phyloP scores from a whole-genome alignment of 2,888 invertebrate genomes.

The Temnothorax rugatulus region DNA sequence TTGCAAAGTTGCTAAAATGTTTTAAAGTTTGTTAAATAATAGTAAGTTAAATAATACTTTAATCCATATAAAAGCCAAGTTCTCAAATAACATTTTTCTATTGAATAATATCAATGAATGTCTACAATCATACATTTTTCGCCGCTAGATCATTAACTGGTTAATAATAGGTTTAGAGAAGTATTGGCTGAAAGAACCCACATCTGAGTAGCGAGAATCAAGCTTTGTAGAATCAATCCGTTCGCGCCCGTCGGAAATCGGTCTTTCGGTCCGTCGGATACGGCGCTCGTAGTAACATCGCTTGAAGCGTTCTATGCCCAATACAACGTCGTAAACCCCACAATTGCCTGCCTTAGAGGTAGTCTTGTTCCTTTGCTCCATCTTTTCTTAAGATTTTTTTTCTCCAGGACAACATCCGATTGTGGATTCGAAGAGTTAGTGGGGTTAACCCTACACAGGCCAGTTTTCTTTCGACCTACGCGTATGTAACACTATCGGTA shows the following conservation, averaged over 20 bases:
- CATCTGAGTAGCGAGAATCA: conserved; percentile 57
- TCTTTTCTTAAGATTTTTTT: conserved; percentile 67
- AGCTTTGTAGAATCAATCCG: conserved; percentile 47
- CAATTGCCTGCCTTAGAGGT: conserved; percentile 78
- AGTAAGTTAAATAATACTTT: not conserved
- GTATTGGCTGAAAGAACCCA: conserved; percentile 52
- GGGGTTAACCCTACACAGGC: conserved; percentile 79
- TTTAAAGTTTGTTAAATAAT: conserved; percentile 1
- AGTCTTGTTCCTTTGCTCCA: conserved; percentile 74
- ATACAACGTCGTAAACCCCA: conserved; percentile 72
- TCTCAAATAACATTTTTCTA: not conserved
- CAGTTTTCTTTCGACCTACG: conserved; percentile 80
- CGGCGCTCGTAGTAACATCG: conserved; percentile 40
- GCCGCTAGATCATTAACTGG: not conserved
- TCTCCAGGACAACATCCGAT: conserved; percentile 79
- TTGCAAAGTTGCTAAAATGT: not conserved
- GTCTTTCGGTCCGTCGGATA: conserved; percentile 69
- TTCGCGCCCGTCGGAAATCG: conserved; percentile 67
- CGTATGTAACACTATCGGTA: conserved; percentile 57
- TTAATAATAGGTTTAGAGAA: conserved; percentile 50
- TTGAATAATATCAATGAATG: not conserved
- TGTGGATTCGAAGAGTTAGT: conserved; percentile 73
- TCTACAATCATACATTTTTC: not conserved
- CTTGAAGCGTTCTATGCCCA: conserved; percentile 61
- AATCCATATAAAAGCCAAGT: not conserved